Base-by-base conservation (phyloP, 2,113 vertebrate species). In the Platichthys flesus region DNA sequence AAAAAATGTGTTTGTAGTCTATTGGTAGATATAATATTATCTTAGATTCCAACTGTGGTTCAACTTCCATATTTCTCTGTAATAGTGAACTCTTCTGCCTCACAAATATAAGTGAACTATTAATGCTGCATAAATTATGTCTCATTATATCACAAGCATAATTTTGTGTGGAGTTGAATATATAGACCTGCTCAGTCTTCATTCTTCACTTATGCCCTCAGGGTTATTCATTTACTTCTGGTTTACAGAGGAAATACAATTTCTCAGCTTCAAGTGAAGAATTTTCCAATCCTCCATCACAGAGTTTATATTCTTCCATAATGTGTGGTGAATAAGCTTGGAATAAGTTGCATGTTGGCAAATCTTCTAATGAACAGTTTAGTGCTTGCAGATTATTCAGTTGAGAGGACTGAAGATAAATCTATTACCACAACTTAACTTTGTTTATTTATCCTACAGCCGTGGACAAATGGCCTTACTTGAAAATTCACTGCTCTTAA, bases 331-430 rank as follows among this genome's bases (percentile, higher is more conserved):
- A 81, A 66, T 90, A 90, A 90, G 80, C 85, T 64, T 40, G 20
- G 88, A 85, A 91, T 89, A 83, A 90, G 89, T 83, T 90, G 89
- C 88, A 78, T 91, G 89, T 90, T 91, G 81, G 89, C 83, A 92
- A 76, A 85, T 85, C 86, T 79, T 85, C 78, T 88, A 88, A 90
- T 81, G 88, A 90, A 89, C 63, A 85, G 85, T 86, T 91, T 88
- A 88, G 87, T 52, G 86, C 31, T 85, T 83, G 82, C 88, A 86
- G 87, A 91, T 92, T 93, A 89, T 88, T 90, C 91, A 90, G 89
- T 87, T 84, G 90, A 93, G 89, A 91, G 84, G 90, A 91, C 91
- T 90, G 85, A 89, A 84, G 89, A 91, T 84, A 88, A 90, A 91
- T 91, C 91, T 91, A 88, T 93, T 92, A 91, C 89, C 72, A 67